Evolutionary conservation across 92 coral and sea anemone species (phyloP).

Genomic region (Blastomussa wellsi): DNA sequence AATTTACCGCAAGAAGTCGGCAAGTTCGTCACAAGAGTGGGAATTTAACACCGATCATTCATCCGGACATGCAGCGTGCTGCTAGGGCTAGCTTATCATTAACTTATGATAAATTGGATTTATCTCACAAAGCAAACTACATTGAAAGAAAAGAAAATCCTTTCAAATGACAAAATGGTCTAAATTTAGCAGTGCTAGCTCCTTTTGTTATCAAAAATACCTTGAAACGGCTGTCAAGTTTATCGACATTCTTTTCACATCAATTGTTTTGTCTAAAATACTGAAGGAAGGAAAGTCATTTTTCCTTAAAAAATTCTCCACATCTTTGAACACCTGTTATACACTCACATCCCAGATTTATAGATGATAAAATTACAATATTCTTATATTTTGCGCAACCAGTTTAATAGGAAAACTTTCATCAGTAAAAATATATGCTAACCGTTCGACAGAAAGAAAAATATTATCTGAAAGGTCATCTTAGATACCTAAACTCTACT

Average conservation of each 20-base stretch:
- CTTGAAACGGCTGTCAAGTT: not conserved
- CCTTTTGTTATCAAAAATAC: not conserved
- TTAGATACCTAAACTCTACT: no score
- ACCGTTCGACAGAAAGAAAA: no score
- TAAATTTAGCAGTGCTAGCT: not conserved
- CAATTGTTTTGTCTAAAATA: not conserved
- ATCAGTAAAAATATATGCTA: not conserved
- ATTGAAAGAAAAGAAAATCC: not conserved
- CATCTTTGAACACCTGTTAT: not conserved
- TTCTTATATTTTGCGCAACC: not conserved
- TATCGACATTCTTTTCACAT: not conserved
- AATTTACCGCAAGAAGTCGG: not conserved
- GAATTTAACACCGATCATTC: constrained; percentile 18
- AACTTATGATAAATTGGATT: not conserved
- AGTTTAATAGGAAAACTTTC: not conserved
- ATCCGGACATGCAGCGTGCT: not conserved
- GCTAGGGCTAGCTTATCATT: not conserved
- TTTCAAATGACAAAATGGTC: not conserved
- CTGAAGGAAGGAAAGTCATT: not conserved
- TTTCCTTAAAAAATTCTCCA: not conserved
- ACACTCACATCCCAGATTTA: not conserved
- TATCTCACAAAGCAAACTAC: not conserved
- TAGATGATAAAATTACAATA: not conserved
- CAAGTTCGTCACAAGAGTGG: constrained; percentile 2
- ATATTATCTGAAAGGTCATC: no score